A percentile compares a stretch with the other conserved stretches of the same genome.
Evolutionary conservation across 2,888 invertebrate genomes (phyloP).

Genomic region (Alloplasta piceator): DNA sequence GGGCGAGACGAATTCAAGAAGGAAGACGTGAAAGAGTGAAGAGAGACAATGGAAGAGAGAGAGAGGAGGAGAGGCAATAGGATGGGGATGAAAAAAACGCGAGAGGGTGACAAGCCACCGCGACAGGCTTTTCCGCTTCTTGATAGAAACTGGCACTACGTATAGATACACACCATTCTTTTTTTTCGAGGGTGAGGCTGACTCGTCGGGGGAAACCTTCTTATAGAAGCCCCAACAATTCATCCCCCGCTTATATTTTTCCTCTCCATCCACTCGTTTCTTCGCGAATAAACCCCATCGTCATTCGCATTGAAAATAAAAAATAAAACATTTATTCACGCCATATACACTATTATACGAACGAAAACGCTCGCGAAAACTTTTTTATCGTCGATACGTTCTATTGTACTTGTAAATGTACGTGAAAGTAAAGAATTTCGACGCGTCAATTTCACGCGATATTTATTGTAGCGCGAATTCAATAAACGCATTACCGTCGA

Average conservation of each 20-base stretch:
- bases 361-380: slow-evolving; percentile 6
- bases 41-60: slow-evolving; percentile 4
- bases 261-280: not conserved
- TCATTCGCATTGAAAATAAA: slow-evolving; percentile 7
- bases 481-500: too few species aligned
- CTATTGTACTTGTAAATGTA: not conserved
- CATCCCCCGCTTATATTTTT: slow-evolving; percentile 33
- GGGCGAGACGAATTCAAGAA: slow-evolving; percentile 12
- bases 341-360: not conserved
- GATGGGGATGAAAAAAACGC: slow-evolving; percentile 17
- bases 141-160: slow-evolving; percentile 29
- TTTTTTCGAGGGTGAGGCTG: not conserved
- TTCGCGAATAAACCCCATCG: slow-evolving; percentile 1
- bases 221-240: slow-evolving; percentile 38
- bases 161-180: slow-evolving; percentile 38
- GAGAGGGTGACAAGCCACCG: slow-evolving; percentile 22
- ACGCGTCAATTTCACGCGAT: too few species aligned
- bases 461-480: too few species aligned
- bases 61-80: not conserved
- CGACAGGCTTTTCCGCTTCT: slow-evolving; percentile 26
- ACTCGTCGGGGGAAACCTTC: slow-evolving; percentile 32
- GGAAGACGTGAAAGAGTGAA: not conserved
- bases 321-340: slow-evolving; percentile 37
- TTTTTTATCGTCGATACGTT: not conserved
- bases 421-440: too few species aligned